Conservation (phyloP, 2,888 invertebrate genomes). For the Leptopterna dolabrata region DNA sequence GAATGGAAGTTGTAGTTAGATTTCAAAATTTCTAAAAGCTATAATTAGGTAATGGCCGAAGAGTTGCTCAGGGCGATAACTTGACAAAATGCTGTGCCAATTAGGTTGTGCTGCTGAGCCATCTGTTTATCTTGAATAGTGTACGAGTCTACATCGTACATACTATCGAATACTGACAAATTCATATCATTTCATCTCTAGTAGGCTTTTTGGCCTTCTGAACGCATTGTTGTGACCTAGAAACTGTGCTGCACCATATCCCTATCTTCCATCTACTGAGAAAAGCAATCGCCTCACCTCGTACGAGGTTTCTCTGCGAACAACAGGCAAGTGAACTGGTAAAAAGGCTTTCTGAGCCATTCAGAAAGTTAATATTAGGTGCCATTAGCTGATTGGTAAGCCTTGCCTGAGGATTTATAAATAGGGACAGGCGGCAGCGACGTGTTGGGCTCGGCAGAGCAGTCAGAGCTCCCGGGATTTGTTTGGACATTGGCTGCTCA, state of each 20-base stretch:
- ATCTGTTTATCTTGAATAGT: no score
- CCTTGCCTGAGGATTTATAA: conserved; percentile 42
- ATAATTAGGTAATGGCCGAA: no score
- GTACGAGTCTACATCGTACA: no score
- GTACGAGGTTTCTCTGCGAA: neutral
- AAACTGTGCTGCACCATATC: neutral
- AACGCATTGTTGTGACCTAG: neutral
- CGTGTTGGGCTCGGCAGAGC: neutral
- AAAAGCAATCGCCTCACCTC: neutral
- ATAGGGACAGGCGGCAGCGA: conserved; percentile 21
- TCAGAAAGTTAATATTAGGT: conserved; percentile 38
- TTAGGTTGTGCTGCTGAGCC: no score
- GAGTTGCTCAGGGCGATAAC: no score
- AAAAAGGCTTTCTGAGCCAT: conserved; percentile 14
- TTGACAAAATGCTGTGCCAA: no score
- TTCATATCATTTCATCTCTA: no score
- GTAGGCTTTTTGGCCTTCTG: neutral
- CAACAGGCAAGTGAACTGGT: neutral
- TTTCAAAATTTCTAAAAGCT: no score
- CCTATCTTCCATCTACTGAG: neutral
- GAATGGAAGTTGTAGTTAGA: no score
- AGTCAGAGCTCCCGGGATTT: conserved; percentile 12
- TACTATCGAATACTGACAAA: no score
- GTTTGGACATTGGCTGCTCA: neutral
- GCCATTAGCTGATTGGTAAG: conserved; percentile 42